Evolutionary conservation across 2,888 invertebrate genomes (phyloP).

Genomic region (Steromphala cineraria): DNA sequence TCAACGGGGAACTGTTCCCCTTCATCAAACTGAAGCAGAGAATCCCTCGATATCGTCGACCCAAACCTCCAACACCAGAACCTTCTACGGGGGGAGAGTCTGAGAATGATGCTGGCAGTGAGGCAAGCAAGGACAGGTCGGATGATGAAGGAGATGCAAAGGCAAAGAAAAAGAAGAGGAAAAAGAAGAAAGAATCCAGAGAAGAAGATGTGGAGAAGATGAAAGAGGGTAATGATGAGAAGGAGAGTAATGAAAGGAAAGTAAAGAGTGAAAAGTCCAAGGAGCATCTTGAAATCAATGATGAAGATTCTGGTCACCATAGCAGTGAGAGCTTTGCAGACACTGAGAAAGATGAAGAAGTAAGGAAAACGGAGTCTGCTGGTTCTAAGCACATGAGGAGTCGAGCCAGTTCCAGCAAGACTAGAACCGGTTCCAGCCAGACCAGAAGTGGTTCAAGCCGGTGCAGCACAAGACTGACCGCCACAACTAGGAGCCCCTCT

Average conservation of each 20-base stretch:
- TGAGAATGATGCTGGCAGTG: neutral
- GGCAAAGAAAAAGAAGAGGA: neutral
- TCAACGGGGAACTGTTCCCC: conserved; percentile 62
- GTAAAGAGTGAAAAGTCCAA: neutral
- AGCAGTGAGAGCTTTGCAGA: neutral
- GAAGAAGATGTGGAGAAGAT: conserved; percentile 36
- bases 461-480: neutral
- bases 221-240: conserved; percentile 18
- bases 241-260: conserved; percentile 13
- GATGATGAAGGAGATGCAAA: neutral
- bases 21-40: conserved; percentile 54
- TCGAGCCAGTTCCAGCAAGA: no score
- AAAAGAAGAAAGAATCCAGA: conserved; percentile 19
- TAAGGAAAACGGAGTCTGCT: neutral
- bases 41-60: conserved; percentile 47
- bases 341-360: neutral
- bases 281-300: neutral
- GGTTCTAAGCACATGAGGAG: neutral
- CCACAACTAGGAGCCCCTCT: neutral
- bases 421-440: neutral
- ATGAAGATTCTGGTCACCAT: conserved; percentile 34
- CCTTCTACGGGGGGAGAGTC: neutral
- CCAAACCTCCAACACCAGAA: conserved; percentile 43
- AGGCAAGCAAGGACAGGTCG: neutral
- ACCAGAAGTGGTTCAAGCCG: neutral